Evolutionary conservation across 2,113 vertebrate species (phyloP), one percentile per base, ranked within the genome.

Genomic region (Turdus rufiventris): DNA sequence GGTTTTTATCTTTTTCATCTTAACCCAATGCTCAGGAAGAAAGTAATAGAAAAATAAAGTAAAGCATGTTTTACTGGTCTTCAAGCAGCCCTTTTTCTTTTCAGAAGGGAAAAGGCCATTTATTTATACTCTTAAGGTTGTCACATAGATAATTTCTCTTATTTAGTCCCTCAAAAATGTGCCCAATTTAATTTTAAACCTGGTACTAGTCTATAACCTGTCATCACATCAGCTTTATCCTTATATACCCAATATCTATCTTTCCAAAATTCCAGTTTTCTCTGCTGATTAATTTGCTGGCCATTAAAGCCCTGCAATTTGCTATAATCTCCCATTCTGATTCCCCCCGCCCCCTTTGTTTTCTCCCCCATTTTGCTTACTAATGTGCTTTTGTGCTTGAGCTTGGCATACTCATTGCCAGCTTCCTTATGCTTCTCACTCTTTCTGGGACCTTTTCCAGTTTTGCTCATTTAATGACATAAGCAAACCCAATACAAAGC

Each of bases 381-480:
- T 81, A 33, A 91, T 0, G 2, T 91, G 61, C 50, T 93, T 94
- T 94, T 68, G 50, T 93, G 70, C 63, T 78, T 74, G 45, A 81
- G 48, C 79, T 73, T 78, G 74, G 73, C 11, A 0, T 67, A 34
- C 45, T 91, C 33, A 10, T 62, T 96, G 79, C 74, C 81, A 87
- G 17, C 54, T 94, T 89, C 93, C 91, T 92, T 92, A 47, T 93
- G 93, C 61, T 95, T 94, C 88, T 95, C 81, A 25, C 61, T 87
- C 62, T 85, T 91, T 91, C 92, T 95, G 86, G 93, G 93, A 92
- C 53, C 40, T 61, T 85, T 91, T 96, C 95, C 94, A 96, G 67
- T 90, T 94, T 86, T 96, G 89, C 90, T 96, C 78, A n/a, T 79
- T 94, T 92, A 85, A 87, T 94, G 85, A 93, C 70, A 61, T 92